Evolutionary conservation across 2,888 invertebrate genomes (phyloP).

Genomic region (Tanypteryx hageni): DNA sequence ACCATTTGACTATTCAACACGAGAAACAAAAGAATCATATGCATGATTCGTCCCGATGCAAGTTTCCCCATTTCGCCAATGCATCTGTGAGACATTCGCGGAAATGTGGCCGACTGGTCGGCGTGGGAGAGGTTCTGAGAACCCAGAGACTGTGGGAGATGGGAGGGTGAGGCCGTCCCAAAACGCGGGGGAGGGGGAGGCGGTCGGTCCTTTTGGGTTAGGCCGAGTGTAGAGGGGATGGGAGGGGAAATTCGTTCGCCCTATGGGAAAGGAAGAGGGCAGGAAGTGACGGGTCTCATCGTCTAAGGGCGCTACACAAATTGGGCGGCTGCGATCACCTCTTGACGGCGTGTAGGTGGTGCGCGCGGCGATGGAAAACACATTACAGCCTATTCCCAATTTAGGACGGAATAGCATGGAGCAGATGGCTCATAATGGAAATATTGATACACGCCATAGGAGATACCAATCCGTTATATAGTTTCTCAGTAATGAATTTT

Average conservation of each 20-base stretch:
- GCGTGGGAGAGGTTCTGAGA: no score
- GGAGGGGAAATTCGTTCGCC: not conserved
- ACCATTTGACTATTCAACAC: no score
- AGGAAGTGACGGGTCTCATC: not conserved
- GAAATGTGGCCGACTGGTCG: no score
- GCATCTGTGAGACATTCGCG: no score
- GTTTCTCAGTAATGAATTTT: no score
- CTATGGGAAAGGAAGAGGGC: conserved; percentile 10
- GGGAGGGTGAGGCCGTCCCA: no score
- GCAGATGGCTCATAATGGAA: conserved; percentile 59
- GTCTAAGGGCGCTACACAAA: conserved; percentile 41
- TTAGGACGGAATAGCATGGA: conserved; percentile 19
- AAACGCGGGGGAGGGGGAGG: not conserved
- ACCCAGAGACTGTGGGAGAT: no score
- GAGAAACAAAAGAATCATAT: no score
- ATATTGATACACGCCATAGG: conserved; percentile 53
- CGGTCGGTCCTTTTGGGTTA: not conserved
- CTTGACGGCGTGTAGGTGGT: not conserved
- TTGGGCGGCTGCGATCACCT: conserved; percentile 5
- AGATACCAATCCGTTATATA: not conserved
- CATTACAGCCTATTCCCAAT: conserved; percentile 33
- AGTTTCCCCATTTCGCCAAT: no score
- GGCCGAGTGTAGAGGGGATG: no score
- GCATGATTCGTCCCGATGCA: no score
- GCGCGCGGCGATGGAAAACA: conserved; percentile 18